Evolutionary conservation across 2,113 vertebrate species (phyloP), one percentile per base, ranked within the genome.

Genomic region (Todiramphus saurophagus): DNA sequence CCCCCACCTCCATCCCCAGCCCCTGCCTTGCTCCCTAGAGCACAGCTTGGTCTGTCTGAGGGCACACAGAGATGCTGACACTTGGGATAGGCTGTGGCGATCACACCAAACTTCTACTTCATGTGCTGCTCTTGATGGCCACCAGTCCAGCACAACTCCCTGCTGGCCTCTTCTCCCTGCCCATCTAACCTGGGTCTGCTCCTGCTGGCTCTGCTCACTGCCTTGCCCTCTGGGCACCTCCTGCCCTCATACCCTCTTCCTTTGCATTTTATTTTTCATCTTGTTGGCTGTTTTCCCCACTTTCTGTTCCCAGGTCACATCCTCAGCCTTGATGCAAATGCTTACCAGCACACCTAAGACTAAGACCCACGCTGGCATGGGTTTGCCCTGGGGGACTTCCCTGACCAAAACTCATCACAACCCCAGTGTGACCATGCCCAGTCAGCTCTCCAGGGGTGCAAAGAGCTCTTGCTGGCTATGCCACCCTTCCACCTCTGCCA

Each of bases 371-470:
- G 1, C 9, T 14, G 56, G 60, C n/a, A 41, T 1, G 3, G 17
- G 18, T 37, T 74, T 94, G 44, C 41, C 33, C 39, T 20, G 37
- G 3, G 21, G 20, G 24, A 2, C 5, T 39, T 28, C 10, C 60
- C 31, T 3, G 4, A 13, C 4, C 31, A 2, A 37, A 77, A 15
- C 33, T 23, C 62, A 31, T 14, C 44, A 17, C 28, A 64, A 2
- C 23, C 35, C 25, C 27, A 8, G 43, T 3, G 3, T 53, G 70
- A 10, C 59, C 6, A 0, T 68, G 59, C 33, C 35, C 73, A 41
- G 39, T 3, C 3, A 0, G 35, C 46, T 43, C 1, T 0, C 43
- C 18, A 20, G 33, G 0, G 2, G 31, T n/a, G 55, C 41, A 11
- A 28, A 69, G 64, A 46, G 31, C 73, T n/a, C 51, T 2, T 5